phyloP scores from a whole-genome alignment of 2,113 vertebrate species.

The Myotis lucifugus region DNA sequence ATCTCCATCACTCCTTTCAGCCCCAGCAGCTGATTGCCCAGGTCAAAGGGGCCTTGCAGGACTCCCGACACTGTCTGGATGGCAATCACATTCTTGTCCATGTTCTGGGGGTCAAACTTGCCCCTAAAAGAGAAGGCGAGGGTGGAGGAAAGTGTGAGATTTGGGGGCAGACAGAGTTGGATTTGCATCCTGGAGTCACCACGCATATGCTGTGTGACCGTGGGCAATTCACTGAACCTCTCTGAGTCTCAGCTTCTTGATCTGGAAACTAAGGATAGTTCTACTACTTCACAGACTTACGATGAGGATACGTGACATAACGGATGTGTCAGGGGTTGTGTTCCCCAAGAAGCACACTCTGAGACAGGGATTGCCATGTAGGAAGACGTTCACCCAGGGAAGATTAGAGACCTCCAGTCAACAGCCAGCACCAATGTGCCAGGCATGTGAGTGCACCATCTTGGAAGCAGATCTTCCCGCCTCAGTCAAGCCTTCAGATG shows the following conservation, averaged over 20 bases:
- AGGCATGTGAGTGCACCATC: fast-evolving
- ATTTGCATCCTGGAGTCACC: neutral
- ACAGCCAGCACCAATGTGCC: neutral
- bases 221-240: neutral
- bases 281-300: neutral
- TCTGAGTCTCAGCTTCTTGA: neutral
- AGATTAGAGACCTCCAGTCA: neutral
- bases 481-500: neutral
- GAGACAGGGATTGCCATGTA: neutral
- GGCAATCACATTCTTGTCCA: conserved; percentile 97
- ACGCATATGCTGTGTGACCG: neutral
- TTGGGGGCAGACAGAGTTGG: neutral
- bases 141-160: neutral
- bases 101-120: conserved; percentile 96
- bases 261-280: neutral
- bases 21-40: conserved; percentile 93
- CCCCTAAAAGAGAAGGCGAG: conserved; percentile 84
- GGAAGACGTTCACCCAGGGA: neutral
- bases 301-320: neutral
- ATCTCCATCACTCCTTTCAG: conserved; percentile 97
- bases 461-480: neutral
- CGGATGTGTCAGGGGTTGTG: neutral
- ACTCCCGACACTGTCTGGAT: conserved; percentile 95
- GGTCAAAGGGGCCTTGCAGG: conserved; percentile 96
- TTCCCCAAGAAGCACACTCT: neutral